Conservation (phyloP, 2,797 vertebrate species). For the Leptodactylus fallax region DNA sequence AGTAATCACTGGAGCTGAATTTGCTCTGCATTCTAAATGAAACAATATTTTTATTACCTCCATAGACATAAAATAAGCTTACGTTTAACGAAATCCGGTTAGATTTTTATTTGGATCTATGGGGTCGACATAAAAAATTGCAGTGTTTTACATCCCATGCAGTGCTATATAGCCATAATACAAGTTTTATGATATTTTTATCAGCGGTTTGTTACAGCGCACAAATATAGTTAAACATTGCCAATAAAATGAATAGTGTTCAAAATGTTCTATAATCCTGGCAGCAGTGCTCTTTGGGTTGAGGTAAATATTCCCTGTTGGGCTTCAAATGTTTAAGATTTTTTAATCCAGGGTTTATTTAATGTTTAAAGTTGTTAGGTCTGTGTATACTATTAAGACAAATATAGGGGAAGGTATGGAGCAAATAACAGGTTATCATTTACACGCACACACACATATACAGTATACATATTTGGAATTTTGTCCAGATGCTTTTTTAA, state of each 20-base stretch:
- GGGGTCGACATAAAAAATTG: slow-evolving; percentile 15
- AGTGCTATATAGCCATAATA: slow-evolving; percentile 24
- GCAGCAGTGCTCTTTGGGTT: neutral
- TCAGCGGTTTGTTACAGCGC: slow-evolving; percentile 32
- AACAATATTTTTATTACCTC: slow-evolving; percentile 24
- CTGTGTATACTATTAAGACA: neutral
- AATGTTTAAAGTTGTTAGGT: neutral
- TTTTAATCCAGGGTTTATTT: neutral
- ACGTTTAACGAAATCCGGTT: slow-evolving; percentile 23
- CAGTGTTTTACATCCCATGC: slow-evolving; percentile 43
- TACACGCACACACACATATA: neutral
- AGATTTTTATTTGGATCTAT: slow-evolving; percentile 46
- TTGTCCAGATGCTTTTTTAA: too few relatives aligned
- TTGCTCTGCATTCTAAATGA: slow-evolving; percentile 21
- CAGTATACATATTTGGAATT: neutral
- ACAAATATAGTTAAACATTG: slow-evolving; percentile 42
- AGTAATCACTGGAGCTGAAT: slow-evolving; percentile 26
- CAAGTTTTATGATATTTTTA: slow-evolving; percentile 43
- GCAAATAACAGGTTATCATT: neutral
- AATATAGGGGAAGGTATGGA: neutral
- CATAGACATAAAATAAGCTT: slow-evolving; percentile 24
- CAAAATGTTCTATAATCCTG: slow-evolving; percentile 28
- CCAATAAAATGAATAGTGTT: slow-evolving; percentile 46
- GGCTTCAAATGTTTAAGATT: neutral
- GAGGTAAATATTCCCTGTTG: neutral